phyloP scores from a whole-genome alignment of 2,888 invertebrate genomes.

The Harmothoe impar region DNA sequence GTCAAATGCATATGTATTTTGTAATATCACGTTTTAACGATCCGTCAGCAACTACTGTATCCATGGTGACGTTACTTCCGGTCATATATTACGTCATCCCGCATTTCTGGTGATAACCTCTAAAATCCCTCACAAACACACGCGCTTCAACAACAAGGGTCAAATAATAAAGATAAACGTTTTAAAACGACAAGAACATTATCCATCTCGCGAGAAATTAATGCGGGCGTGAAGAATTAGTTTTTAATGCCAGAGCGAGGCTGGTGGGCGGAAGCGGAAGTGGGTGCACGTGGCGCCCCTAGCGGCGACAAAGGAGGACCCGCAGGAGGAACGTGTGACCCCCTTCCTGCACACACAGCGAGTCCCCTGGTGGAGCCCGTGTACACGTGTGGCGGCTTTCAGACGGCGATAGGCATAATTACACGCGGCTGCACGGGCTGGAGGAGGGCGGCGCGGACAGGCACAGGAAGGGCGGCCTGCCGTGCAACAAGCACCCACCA shows the following conservation, averaged over 20 bases:
- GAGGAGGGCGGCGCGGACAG: background rate
- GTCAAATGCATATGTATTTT: too few species aligned
- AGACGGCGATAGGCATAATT: slow-evolving; percentile 36
- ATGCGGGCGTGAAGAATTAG: slow-evolving; percentile 56
- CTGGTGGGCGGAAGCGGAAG: slow-evolving; percentile 37
- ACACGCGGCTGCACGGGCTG: slow-evolving; percentile 2
- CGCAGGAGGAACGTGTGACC: slow-evolving; percentile 44
- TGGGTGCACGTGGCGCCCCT: slow-evolving; percentile 52
- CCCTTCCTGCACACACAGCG: slow-evolving; percentile 45
- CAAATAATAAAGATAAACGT: slow-evolving; percentile 10
- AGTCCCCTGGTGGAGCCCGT: background rate
- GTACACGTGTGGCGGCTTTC: slow-evolving; percentile 36
- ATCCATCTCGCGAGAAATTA: slow-evolving; percentile 21
- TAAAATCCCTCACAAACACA: background rate
- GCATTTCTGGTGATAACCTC: background rate
- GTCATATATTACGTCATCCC: slow-evolving; percentile 6
- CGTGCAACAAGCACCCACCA: background rate
- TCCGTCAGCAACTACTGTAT: too few species aligned
- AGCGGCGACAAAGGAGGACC: slow-evolving; percentile 41
- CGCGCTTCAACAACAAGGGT: background rate
- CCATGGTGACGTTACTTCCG: background rate
- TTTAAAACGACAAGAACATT: slow-evolving; percentile 6
- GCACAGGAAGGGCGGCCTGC: background rate
- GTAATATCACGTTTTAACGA: too few species aligned
- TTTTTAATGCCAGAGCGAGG: slow-evolving; percentile 35